Conservation (phyloP, 2,888 invertebrate genomes). For the Lasioglossum pauxillum region DNA sequence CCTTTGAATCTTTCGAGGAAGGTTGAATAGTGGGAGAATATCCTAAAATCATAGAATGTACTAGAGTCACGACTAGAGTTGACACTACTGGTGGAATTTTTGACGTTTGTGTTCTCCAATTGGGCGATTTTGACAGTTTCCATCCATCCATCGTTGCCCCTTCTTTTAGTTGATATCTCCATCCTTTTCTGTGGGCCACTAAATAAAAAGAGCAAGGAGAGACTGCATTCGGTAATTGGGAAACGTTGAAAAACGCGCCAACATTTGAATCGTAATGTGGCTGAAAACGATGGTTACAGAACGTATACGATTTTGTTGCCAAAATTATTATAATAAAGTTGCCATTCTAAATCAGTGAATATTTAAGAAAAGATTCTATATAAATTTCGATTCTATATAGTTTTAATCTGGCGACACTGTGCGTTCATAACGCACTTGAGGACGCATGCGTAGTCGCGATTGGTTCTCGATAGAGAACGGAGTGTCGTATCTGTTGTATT, state of each 20-base stretch:
- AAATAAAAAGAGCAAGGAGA: neutral
- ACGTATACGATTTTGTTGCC: neutral
- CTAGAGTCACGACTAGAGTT: no score
- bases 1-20: neutral
- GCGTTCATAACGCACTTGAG: neutral
- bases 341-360: neutral
- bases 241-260: neutral
- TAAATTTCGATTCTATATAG: no score
- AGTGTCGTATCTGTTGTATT: neutral
- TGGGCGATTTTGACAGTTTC: neutral
- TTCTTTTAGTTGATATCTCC: neutral
- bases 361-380: neutral
- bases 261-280: neutral
- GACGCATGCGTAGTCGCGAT: neutral
- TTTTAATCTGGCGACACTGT: neutral
- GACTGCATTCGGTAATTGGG: neutral
- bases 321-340: no score
- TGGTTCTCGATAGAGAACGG: neutral
- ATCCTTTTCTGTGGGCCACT: neutral
- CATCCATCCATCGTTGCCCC: neutral
- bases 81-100: neutral
- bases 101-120: neutral
- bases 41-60: neutral
- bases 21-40: conserved; percentile 10
- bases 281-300: no score